Evolutionary conservation across 2,888 invertebrate species (phyloP).

Genomic region (Thelaira solivaga): DNA sequence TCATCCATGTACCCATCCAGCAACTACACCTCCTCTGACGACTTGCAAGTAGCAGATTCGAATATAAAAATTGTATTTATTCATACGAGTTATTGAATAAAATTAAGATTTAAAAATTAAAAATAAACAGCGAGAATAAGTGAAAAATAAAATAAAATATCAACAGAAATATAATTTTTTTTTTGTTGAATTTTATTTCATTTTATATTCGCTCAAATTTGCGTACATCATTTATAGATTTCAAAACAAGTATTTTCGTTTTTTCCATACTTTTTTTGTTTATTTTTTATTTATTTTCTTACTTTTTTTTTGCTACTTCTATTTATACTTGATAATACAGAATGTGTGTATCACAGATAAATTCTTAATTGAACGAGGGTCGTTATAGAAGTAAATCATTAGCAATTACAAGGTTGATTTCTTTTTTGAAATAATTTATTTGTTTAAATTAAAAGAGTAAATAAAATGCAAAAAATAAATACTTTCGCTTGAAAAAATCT

Average conservation of each 20-base stretch:
- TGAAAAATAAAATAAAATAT: constrained; percentile 31
- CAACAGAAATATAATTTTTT: constrained; percentile 18
- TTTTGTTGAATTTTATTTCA: constrained; percentile 8
- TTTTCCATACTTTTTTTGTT: background rate
- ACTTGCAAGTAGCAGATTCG: background rate
- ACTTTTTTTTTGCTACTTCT: constrained; percentile 7
- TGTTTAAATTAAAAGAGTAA: no score
- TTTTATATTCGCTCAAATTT: constrained; percentile 42
- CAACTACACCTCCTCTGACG: background rate
- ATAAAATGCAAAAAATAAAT: no score
- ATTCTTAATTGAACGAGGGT: constrained; percentile 4
- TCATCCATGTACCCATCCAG: constrained; percentile 5
- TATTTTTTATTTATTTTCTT: constrained; percentile 18
- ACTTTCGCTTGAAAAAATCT: no score
- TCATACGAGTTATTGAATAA: constrained; percentile 3
- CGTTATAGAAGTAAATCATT: background rate
- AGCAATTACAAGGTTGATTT: background rate
- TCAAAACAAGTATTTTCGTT: constrained; percentile 46
- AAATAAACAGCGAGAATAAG: constrained; percentile 4
- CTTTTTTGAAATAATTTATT: background rate
- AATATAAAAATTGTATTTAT: constrained; percentile 14
- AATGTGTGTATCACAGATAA: constrained; percentile 19
- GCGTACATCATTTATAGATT: constrained; percentile 48
- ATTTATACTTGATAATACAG: constrained; percentile 19
- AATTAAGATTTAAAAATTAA: constrained; percentile 13